Evolutionary conservation across 2,113 vertebrate species (phyloP).

Genomic region (Ellobius talpinus): DNA sequence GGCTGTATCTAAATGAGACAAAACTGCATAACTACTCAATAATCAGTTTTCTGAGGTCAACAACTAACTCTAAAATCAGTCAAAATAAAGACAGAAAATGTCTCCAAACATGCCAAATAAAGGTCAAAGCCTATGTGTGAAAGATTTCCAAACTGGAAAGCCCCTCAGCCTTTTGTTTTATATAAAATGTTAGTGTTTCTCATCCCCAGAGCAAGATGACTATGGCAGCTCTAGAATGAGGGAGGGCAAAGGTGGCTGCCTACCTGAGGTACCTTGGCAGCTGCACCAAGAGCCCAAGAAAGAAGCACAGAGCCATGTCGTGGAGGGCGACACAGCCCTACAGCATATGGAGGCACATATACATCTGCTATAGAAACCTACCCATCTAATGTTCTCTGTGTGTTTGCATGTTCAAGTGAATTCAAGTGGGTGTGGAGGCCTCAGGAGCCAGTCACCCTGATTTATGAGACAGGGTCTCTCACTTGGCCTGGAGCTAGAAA

Average conservation of each 20-base stretch:
- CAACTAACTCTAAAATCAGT: slow-evolving; percentile 45
- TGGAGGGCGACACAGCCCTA: background rate
- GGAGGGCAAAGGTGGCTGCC: slow-evolving; percentile 4
- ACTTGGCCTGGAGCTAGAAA: background rate
- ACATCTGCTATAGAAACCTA: background rate
- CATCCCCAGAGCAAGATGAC: background rate
- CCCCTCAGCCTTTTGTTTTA: slow-evolving; percentile 40
- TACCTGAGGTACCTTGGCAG: background rate
- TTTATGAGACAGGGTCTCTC: background rate
- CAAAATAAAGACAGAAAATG: slow-evolving; percentile 33
- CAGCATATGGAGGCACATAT: background rate
- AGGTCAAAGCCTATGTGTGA: slow-evolving; percentile 4
- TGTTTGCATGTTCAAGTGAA: background rate
- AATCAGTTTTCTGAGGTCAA: slow-evolving; percentile 35
- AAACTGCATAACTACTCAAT: background rate
- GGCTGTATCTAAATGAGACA: background rate
- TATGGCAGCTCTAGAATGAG: slow-evolving; percentile 14
- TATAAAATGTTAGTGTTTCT: slow-evolving; percentile 39
- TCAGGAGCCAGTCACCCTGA: background rate
- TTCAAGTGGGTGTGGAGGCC: background rate
- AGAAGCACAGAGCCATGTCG: background rate
- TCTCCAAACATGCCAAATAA: slow-evolving; percentile 53
- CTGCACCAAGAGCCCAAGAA: background rate
- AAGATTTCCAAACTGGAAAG: slow-evolving; percentile 49
- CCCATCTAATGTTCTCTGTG: background rate